Evolutionary conservation across 2,797 vertebrate genomes (phyloP).

Genomic region (Myotis findleyi): DNA sequence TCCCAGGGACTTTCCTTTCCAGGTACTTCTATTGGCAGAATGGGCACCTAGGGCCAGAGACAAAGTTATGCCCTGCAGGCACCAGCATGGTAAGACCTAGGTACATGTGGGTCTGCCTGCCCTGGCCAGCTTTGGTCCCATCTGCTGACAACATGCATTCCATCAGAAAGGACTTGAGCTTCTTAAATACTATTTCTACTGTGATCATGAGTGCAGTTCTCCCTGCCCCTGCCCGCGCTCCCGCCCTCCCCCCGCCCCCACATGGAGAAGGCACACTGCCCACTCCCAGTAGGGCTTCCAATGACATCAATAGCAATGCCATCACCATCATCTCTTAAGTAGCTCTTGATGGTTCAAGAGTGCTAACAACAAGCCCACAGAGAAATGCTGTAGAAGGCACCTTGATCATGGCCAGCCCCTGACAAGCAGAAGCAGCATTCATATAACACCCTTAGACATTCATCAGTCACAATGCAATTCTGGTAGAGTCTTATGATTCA

Average conservation of each 20-base stretch:
- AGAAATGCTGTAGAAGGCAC: neutral
- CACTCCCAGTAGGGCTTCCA: neutral
- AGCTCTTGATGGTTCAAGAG: neutral
- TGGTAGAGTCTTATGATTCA: neutral
- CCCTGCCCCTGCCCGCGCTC: too few relatives aligned
- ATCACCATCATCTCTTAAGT: neutral
- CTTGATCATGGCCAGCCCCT: neutral
- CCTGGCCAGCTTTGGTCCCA: neutral
- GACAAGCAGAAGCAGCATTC: fast-evolving
- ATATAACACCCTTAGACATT: neutral
- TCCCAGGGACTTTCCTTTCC: neutral
- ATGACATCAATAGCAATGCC: neutral
- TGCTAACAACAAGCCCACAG: neutral
- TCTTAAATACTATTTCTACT: neutral
- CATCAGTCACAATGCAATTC: neutral
- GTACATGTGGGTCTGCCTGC: neutral
- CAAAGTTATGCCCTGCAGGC: neutral
- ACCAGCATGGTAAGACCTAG: neutral
- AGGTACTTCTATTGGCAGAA: neutral
- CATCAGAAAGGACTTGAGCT: neutral
- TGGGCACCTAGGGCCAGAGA: neutral
- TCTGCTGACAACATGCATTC: neutral
- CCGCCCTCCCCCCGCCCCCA: fast-evolving
- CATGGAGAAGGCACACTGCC: neutral
- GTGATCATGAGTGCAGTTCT: neutral